Conservation (phyloP, 2,888 invertebrate species). For the Oegoconia quadripuncta region DNA sequence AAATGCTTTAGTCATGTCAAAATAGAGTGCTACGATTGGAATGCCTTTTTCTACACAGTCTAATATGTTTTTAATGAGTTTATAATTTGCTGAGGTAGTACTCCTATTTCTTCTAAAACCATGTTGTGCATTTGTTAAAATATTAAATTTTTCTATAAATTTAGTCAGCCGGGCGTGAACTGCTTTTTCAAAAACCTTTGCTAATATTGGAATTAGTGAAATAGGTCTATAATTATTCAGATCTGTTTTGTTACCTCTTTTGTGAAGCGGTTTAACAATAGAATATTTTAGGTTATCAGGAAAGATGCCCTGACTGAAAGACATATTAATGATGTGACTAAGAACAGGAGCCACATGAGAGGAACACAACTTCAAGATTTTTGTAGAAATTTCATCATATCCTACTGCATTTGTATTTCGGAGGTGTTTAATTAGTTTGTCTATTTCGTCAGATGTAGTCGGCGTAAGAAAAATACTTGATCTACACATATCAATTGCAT, state of each 20-base stretch:
- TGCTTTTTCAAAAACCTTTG: neutral
- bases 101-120: neutral
- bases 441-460: neutral
- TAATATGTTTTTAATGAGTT: neutral
- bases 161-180: neutral
- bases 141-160: neutral
- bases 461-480: slow-evolving; percentile 6
- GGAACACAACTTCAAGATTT: neutral
- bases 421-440: neutral
- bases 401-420: slow-evolving; percentile 2
- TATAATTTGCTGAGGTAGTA: neutral
- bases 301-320: slow-evolving; percentile 4
- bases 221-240: slow-evolving; percentile 8
- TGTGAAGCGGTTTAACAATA: slow-evolving; percentile 6
- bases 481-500: no score
- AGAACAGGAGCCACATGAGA: neutral
- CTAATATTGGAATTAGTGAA: neutral
- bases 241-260: slow-evolving; percentile 1
- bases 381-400: slow-evolving; percentile 2
- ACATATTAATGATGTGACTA: slow-evolving; percentile 3
- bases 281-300: slow-evolving; percentile 5
- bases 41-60: neutral
- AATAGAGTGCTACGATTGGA: neutral
- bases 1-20: neutral
- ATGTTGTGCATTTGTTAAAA: neutral